A percentile compares a stretch with the other conserved stretches of the same genome.
Conservation (phyloP, 2,888 invertebrate genomes). For the Drosophila conformis region DNA sequence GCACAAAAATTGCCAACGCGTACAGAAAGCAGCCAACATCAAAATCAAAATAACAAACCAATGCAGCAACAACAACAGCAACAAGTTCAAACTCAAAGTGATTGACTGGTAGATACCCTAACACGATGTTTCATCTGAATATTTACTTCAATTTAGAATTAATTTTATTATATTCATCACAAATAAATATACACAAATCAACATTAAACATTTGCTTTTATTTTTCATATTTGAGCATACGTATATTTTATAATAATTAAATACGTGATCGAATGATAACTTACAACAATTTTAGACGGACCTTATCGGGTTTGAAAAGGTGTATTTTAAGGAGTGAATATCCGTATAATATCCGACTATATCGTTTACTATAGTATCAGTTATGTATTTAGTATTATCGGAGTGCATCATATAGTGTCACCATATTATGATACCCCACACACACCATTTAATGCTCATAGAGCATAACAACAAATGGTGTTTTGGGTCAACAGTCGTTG, state of each 20-base stretch:
- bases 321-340: neutral
- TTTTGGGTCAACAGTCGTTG: conserved; percentile 36
- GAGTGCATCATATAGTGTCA: neutral
- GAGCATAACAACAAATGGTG: conserved; percentile 26
- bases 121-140: neutral
- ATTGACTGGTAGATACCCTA: conserved; percentile 25
- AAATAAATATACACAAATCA: no score
- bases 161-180: neutral
- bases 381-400: neutral
- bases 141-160: no score
- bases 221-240: neutral
- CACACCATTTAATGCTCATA: conserved; percentile 17
- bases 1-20: conserved; percentile 46
- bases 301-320: no score
- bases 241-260: neutral
- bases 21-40: conserved; percentile 51
- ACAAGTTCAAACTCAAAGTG: conserved; percentile 2
- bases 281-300: no score
- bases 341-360: neutral
- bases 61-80: conserved; percentile 27
- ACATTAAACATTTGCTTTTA: neutral
- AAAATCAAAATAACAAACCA: conserved; percentile 56
- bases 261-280: no score
- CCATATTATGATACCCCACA: conserved; percentile 1
- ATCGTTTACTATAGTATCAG: neutral